Percentiles rank a stretch among this genome's conserved stretches.
phyloP scores from a whole-genome alignment of 2,113 vertebrate species.

The Oxyura jamaicensis region DNA sequence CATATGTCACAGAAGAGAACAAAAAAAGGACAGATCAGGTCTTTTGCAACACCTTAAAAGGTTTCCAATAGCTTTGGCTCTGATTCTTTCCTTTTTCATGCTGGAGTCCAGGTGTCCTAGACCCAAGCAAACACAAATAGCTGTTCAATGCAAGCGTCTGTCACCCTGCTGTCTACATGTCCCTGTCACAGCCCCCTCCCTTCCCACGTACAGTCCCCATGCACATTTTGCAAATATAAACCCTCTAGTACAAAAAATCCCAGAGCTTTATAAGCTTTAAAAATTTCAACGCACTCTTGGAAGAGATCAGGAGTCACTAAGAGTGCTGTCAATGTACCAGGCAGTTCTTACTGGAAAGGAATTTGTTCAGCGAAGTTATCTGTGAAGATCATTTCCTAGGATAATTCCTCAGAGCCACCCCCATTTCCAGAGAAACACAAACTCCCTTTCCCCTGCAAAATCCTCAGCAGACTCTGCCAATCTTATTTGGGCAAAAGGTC shows the following conservation, averaged over 20 bases:
- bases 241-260: not conserved
- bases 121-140: not conserved
- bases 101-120: not conserved
- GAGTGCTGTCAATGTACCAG: not conserved
- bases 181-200: not conserved
- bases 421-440: not conserved
- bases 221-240: not conserved
- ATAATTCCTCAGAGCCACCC: not conserved
- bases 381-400: constrained; percentile 23
- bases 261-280: not conserved
- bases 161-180: not conserved
- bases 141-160: not conserved
- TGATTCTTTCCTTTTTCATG: not conserved
- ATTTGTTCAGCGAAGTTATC: constrained; percentile 13
- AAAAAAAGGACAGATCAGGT: not conserved
- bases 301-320: not conserved
- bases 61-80: not conserved
- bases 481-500: not conserved
- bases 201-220: not conserved
- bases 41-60: not conserved
- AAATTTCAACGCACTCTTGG: not conserved
- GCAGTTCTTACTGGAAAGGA: constrained; percentile 17
- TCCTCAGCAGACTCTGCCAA: not conserved
- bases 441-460: not conserved
- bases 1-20: not conserved